Base-by-base conservation (phyloP, 2,113 vertebrate species). In the Acrocephalus kingi region DNA sequence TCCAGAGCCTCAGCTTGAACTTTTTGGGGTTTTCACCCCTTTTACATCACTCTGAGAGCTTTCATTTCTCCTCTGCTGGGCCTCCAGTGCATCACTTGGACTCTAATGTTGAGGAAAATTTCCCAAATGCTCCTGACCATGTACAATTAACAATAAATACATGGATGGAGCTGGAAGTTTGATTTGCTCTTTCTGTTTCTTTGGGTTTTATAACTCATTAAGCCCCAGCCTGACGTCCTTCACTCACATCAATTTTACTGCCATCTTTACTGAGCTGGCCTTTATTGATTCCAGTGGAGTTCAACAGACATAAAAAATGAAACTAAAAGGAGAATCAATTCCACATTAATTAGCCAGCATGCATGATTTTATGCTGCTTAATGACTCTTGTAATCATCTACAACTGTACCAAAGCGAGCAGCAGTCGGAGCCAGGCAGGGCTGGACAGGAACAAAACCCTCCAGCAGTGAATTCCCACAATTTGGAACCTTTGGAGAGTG, bases 381-480 rank as follows among this genome's bases (percentile, higher is more conserved):
- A 94, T 90, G 90, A 92, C 79, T 96, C 96, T 37, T 95, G 76
- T 94, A 97, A 96, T 95, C 87, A 94, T 75, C 94, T 84, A 89
- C 88, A 94, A 93, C 92, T 92, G 61, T 86, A 84, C 49, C 67
- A 27, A 43, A 91, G 56, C 0, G 46, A 87, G 43, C 25, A 62
- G 75, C 72, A 72, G 33, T 46, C 3, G 4, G 39, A 75, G 12
- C 30, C 69, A 67, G 88, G 72, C 79, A 61, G 72, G 89, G 37
- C 49, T 81, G 31, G 21, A 11, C 64, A 64, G 23, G 4, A 75
- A 52, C 10, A 31, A 2, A 6, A 59, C 56, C n/a, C 68, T 81
- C 43, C 45, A 59, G 67, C 55, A 89, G 64, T 3, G 7, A 87
- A 79, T 88, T 90, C 48, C 25, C 48, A 28, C 16, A 1, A 21